phyloP scores from a whole-genome alignment of 2,888 invertebrate genomes.

The Cantharis nigra region DNA sequence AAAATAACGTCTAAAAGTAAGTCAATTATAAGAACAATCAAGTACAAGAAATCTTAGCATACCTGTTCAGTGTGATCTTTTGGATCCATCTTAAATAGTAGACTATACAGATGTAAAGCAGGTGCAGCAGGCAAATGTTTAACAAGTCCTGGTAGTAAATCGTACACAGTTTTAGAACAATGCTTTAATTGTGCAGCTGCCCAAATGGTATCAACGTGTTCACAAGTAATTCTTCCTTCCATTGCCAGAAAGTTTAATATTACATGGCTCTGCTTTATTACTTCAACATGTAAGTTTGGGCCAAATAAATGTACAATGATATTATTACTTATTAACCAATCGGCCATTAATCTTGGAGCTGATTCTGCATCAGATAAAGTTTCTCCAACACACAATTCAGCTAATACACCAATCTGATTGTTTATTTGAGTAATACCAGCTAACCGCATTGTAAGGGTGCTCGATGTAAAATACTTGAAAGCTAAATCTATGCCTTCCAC shows the following conservation, averaged over 20 bases:
- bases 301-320: conserved; percentile 94
- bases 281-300: conserved; percentile 95
- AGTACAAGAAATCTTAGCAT: conserved; percentile 17
- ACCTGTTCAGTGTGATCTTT: conserved; percentile 92
- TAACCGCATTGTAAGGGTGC: conserved; percentile 89
- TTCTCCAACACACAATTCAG: conserved; percentile 89
- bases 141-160: conserved; percentile 85
- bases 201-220: conserved; percentile 93
- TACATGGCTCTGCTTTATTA: conserved; percentile 93
- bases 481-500: conserved; percentile 87
- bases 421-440: conserved; percentile 95
- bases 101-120: conserved; percentile 83
- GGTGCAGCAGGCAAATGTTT: conserved; percentile 88
- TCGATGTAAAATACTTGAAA: conserved; percentile 95
- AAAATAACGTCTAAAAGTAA: conserved; percentile 74
- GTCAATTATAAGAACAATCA: not conserved
- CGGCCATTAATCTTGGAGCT: conserved; percentile 81
- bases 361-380: conserved; percentile 84
- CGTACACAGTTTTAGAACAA: conserved; percentile 92
- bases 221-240: conserved; percentile 86
- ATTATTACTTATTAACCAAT: conserved; percentile 87
- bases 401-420: conserved; percentile 88
- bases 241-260: conserved; percentile 91
- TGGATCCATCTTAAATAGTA: conserved; percentile 86
- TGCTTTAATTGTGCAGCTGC: conserved; percentile 94